These are phyloP conservation scores for Axinella damicornis DNA, from an alignment of 37 sponge, comb jelly and placozoan species.

Conservation along the genomic window DNA sequence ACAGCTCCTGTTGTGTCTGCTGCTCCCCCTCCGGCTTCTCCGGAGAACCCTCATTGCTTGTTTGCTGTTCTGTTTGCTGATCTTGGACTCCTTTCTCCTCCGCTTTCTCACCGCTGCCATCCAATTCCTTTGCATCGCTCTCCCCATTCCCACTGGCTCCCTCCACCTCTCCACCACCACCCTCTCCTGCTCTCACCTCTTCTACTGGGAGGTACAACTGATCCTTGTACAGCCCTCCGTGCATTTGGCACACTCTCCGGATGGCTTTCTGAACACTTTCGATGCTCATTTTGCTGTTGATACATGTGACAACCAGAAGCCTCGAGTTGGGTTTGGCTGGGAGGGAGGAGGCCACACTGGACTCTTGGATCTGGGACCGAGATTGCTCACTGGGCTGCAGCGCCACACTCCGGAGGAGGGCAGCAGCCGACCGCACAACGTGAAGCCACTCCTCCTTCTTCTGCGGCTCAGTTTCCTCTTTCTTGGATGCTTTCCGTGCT, in stretches of 20 bases:
- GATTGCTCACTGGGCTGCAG: background rate
- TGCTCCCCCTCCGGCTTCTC: too few relatives aligned
- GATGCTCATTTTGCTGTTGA: constrained; percentile 36
- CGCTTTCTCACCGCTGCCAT: background rate
- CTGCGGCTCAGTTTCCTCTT: background rate
- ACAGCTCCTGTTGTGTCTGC: background rate
- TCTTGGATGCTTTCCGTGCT: constrained; percentile 1
- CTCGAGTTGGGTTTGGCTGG: constrained; percentile 39
- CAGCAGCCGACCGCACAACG: background rate
- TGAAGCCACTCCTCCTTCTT: constrained; percentile 58
- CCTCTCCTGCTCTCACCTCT: constrained; percentile 23
- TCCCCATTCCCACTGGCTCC: background rate
- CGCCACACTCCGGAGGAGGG: constrained; percentile 6
- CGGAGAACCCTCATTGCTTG: background rate
- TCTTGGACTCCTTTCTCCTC: background rate
- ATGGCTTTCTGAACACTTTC: constrained; percentile 32
- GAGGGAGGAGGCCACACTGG: background rate
- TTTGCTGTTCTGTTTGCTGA: background rate
- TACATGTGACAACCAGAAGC: constrained; percentile 77
- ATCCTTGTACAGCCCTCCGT: constrained; percentile 78
- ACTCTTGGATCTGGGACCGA: background rate
- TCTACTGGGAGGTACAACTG: constrained; percentile 45
- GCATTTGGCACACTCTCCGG: constrained; percentile 22
- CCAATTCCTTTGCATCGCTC: background rate
- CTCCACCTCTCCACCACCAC: background rate